Percentiles rank a stretch among this genome's conserved stretches.
Evolutionary conservation across 2,113 vertebrate genomes (phyloP).

Genomic region (Anser brachyrhynchus): DNA sequence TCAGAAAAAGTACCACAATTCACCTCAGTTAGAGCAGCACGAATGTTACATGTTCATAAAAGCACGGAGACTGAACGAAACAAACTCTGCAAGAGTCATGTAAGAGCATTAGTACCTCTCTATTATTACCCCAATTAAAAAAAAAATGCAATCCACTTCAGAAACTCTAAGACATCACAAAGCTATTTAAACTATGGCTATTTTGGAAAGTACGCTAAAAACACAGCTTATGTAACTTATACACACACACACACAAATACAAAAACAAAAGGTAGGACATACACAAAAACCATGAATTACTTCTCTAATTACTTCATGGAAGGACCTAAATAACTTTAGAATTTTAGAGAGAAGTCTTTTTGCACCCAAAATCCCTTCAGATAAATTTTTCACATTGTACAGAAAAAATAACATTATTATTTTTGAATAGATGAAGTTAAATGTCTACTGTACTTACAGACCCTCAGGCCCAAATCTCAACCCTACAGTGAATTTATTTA

Average conservation of each 20-base stretch:
- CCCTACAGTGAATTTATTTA: neutral
- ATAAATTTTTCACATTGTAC: neutral
- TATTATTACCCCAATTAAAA: neutral
- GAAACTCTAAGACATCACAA: slow-evolving; percentile 17
- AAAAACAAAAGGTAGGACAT: neutral
- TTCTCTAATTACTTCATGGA: neutral
- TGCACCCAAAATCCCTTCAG: neutral
- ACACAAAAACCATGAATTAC: neutral
- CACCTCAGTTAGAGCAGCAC: neutral
- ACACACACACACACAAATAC: neutral
- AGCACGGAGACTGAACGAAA: neutral
- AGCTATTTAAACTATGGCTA: neutral
- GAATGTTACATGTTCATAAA: neutral
- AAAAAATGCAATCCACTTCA: neutral
- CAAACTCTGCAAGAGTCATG: neutral
- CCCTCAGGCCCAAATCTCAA: neutral
- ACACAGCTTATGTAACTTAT: neutral
- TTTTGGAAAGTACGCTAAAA: neutral
- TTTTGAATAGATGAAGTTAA: neutral
- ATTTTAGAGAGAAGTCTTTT: neutral
- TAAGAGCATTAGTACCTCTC: neutral
- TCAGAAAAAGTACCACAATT: neutral
- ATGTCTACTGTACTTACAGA: slow-evolving; percentile 2
- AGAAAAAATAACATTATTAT: neutral
- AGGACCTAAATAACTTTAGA: neutral